Evolutionary conservation across 2,888 invertebrate genomes (phyloP), one percentile per base, ranked within the genome.

Genomic region (Sialis lutaria): DNA sequence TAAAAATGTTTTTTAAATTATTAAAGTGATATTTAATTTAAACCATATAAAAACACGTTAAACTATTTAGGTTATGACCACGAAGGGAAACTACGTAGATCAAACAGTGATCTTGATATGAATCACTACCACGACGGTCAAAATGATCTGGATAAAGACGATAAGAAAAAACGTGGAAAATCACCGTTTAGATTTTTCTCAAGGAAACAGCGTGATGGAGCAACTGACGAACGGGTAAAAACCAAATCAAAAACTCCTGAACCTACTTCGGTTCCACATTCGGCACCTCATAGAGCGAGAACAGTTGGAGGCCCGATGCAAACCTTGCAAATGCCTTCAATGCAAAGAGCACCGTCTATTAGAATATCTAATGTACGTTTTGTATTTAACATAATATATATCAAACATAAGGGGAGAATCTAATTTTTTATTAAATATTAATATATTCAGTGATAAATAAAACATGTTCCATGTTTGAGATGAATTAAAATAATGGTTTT

Each of bases 171-270:
- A 59, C 70, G 92, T 7, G 90, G 91, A 46, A 77, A 91, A 53
- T 92, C 92, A 37, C 92, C 95, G 12, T 95, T 96, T 65, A 85
- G 89, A 64, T 90, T 90, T 67, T 91, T 90, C 65, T 81, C 84
- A 32, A 82, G 86, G 57, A 88, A 88, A 62, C 75, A 83, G 39
- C 61, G 61, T 6, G 68, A 73, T 43, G 77, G 78, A 13, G 76
- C 78, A 56, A 80, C 79, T 53, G 77, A 76, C 12, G 82, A 82
- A 40, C 70, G 79, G 6, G 67, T 68, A 2, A 79, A 78, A 54
- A 66, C 75, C 0, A 83, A 83, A 59, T 73, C 78, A 0, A 79
- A 77, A 56, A 80, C 82, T 0, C 80, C 82, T 0, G 83, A 83
- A 52, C 76, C 76, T 0, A 68, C 74, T 55, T 67, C 69, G 0